phyloP scores from a whole-genome alignment of 2,797 vertebrate genomes.

The Darevskia nairensis region DNA sequence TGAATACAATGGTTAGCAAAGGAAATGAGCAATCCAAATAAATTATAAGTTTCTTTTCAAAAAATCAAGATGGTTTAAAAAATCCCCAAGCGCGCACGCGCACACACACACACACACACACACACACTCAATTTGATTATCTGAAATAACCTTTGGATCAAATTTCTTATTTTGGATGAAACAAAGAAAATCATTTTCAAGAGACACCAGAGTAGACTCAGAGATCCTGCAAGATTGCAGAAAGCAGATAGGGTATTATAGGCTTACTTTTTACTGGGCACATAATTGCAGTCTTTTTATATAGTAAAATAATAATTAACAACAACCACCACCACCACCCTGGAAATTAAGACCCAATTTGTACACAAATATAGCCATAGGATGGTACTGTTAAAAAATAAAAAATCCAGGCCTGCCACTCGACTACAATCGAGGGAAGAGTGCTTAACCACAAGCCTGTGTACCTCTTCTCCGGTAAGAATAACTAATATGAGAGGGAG shows the following conservation, averaged over 20 bases:
- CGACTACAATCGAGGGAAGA: constrained; percentile 67
- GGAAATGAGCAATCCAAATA: neutral
- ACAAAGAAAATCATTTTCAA: constrained; percentile 26
- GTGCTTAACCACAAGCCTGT: constrained; percentile 66
- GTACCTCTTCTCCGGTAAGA: constrained; percentile 71
- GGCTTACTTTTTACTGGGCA: constrained; percentile 41
- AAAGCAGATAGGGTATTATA: constrained; percentile 59
- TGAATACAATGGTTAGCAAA: constrained; percentile 7
- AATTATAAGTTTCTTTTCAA: constrained; percentile 1
- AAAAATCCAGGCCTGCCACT: constrained; percentile 52
- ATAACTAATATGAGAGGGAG: constrained; percentile 77
- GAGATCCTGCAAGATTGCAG: constrained; percentile 51
- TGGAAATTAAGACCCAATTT: constrained; percentile 72
- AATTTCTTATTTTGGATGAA: constrained; percentile 37
- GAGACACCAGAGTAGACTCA: constrained; percentile 28
- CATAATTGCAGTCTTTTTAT: constrained; percentile 61
- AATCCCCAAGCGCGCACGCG: no score
- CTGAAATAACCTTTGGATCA: constrained; percentile 26
- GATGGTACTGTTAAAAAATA: constrained; percentile 47
- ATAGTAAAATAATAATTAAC: constrained; percentile 45
- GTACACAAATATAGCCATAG: constrained; percentile 64
- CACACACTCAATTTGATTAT: neutral
- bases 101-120: neutral
- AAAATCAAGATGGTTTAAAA: neutral
- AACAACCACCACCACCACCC: neutral